Conservation (phyloP, 2,888 invertebrate genomes). For the Teleiodes luculella region DNA sequence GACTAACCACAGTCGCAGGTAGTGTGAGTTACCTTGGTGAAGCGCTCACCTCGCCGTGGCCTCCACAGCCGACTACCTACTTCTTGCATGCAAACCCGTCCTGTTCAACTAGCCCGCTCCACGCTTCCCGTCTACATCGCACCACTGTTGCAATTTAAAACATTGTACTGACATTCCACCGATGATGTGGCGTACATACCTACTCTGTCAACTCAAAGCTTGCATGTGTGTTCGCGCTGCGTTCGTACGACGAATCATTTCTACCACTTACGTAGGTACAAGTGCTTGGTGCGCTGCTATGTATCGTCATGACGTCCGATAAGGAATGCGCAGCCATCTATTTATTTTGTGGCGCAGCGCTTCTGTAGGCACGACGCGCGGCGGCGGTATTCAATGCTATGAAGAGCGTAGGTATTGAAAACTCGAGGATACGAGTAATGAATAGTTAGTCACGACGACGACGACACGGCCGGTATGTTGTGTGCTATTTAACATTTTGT, state of each 20-base stretch:
- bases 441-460: not conserved
- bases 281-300: conserved; percentile 3
- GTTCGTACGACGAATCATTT: not conserved
- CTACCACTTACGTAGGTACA: not conserved
- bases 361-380: conserved; percentile 15
- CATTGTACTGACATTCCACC: conserved; percentile 1
- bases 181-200: not conserved
- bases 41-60: conserved; percentile 66
- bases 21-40: conserved; percentile 42
- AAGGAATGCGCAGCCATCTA: conserved; percentile 36
- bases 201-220: conserved; percentile 2
- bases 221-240: not conserved
- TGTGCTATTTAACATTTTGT: conserved; percentile 23
- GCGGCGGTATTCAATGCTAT: conserved; percentile 34
- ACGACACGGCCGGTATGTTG: not conserved
- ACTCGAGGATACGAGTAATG: not conserved
- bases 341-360: conserved; percentile 24
- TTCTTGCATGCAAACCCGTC: conserved; percentile 68
- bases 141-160: conserved; percentile 14
- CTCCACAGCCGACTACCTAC: conserved; percentile 64
- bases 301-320: conserved; percentile 34
- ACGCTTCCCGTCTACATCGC: conserved; percentile 23
- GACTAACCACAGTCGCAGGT: conserved; percentile 57
- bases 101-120: conserved; percentile 43
- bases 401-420: conserved; percentile 24